A percentile compares a stretch with the other conserved stretches of the same genome.
Conservation (phyloP, 2,797 vertebrate genomes). For the Danio jaintianensis region DNA sequence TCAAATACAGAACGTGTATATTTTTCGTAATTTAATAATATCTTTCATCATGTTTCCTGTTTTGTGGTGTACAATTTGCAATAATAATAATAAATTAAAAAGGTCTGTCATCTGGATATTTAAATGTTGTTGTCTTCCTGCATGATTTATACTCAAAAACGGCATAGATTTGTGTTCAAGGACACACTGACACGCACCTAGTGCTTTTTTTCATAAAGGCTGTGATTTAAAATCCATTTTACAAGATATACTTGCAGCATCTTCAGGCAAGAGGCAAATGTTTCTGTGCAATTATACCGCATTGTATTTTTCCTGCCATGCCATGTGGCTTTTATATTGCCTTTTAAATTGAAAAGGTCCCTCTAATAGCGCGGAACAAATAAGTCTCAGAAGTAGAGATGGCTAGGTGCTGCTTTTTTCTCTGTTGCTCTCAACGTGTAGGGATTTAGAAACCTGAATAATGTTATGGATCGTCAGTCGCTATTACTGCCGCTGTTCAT, state of each 20-base stretch:
- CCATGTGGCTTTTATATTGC: slow-evolving; percentile 15
- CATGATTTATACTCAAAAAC: too few relatives aligned
- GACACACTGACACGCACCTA: too few relatives aligned
- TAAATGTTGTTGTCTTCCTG: too few relatives aligned
- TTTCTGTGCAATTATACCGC: slow-evolving; percentile 29
- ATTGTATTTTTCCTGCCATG: slow-evolving; percentile 13
- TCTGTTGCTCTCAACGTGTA: slow-evolving; percentile 1
- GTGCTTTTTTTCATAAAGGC: background rate
- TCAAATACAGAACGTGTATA: too few relatives aligned
- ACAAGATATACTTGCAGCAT: background rate
- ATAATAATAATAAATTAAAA: too few relatives aligned
- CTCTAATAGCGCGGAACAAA: slow-evolving; percentile 52
- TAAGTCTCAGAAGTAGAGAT: slow-evolving; percentile 22
- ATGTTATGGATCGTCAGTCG: slow-evolving; percentile 36
- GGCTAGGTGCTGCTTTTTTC: slow-evolving; percentile 8
- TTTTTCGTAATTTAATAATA: too few relatives aligned
- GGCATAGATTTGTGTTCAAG: too few relatives aligned
- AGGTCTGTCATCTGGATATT: too few relatives aligned
- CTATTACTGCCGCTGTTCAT: slow-evolving; percentile 31
- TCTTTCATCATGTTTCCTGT: too few relatives aligned
- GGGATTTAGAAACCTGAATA: slow-evolving; percentile 29
- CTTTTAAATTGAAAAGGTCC: slow-evolving; percentile 45
- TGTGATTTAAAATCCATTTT: background rate
- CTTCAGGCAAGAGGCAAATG: background rate
- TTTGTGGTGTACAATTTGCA: too few relatives aligned